These are phyloP conservation scores for Gasterosteus aculeatus DNA, from an alignment of 2,113 vertebrate species.

Conservation along the genomic window DNA sequence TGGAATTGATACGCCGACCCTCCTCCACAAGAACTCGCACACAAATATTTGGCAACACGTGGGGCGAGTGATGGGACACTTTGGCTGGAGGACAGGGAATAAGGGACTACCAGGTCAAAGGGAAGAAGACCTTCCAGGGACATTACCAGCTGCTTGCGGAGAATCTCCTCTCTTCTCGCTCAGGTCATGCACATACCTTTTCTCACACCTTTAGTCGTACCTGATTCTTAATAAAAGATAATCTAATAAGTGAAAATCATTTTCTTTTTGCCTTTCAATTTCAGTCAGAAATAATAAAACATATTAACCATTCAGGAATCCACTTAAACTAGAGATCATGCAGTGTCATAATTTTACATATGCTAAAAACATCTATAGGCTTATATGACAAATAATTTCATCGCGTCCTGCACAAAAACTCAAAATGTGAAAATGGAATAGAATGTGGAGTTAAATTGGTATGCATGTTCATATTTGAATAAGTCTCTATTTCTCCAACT, in stretches of 20 bases:
- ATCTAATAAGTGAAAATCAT: not conserved
- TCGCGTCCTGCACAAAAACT: not conserved
- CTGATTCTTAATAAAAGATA: not conserved
- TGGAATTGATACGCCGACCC: conserved; percentile 62
- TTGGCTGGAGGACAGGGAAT: conserved; percentile 47
- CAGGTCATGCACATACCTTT: not conserved
- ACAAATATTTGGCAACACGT: conserved; percentile 71
- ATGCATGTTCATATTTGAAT: not conserved
- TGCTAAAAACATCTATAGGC: not conserved
- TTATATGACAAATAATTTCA: no score
- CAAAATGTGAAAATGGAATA: not conserved
- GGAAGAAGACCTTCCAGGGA: conserved; percentile 46
- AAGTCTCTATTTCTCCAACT: not conserved
- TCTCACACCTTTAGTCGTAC: not conserved
- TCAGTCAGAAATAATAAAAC: not conserved
- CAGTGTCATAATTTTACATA: conserved; percentile 22
- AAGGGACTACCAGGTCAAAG: conserved; percentile 45
- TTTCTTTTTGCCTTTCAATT: not conserved
- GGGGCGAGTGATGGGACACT: conserved; percentile 64
- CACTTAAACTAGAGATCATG: conserved; percentile 18
- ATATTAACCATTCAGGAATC: conserved; percentile 27
- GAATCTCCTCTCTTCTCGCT: conserved; percentile 21
- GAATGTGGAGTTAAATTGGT: not conserved
- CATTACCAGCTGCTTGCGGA: conserved; percentile 55
- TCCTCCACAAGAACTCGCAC: conserved; percentile 20